These are phyloP conservation scores for Synodontis membranacea DNA, from an alignment of 2,113 vertebrate species.

Conservation along the genomic window DNA sequence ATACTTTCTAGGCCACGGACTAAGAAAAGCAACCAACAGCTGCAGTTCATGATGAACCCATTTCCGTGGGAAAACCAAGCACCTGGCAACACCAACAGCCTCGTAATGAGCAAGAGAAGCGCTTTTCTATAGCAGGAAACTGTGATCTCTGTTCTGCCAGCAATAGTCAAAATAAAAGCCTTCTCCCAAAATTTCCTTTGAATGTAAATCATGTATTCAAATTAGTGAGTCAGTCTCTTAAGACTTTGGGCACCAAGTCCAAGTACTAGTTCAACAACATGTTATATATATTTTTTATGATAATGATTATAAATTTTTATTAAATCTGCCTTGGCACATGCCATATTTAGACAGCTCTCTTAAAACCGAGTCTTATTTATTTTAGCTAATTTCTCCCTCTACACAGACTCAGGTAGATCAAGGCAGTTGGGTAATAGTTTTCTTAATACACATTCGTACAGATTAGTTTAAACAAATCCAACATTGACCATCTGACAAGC, in stretches of 20 bases:
- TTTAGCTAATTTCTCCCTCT: no score
- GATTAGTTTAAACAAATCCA: no score
- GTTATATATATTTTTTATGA: background rate
- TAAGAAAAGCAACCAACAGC: background rate
- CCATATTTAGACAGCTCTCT: background rate
- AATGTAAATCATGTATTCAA: background rate
- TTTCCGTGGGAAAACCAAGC: background rate
- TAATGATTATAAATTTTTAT: background rate
- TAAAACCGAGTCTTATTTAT: background rate
- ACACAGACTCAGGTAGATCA: background rate
- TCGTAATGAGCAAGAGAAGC: background rate
- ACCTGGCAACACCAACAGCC: background rate
- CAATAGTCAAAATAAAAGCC: conserved; percentile 20
- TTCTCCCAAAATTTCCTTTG: background rate
- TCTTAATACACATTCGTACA: no score
- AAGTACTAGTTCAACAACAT: background rate
- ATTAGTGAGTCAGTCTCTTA: background rate
- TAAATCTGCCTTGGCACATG: background rate
- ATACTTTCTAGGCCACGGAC: no score
- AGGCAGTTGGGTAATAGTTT: no score
- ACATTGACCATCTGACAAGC: background rate
- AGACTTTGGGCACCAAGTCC: background rate
- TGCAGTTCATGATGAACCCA: background rate
- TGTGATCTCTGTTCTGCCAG: background rate
- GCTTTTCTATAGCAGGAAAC: background rate